These are phyloP conservation scores for Akabosia matsudoensis DNA, from an alignment of 1,140 invertebrate species.

Conservation along the genomic window DNA sequence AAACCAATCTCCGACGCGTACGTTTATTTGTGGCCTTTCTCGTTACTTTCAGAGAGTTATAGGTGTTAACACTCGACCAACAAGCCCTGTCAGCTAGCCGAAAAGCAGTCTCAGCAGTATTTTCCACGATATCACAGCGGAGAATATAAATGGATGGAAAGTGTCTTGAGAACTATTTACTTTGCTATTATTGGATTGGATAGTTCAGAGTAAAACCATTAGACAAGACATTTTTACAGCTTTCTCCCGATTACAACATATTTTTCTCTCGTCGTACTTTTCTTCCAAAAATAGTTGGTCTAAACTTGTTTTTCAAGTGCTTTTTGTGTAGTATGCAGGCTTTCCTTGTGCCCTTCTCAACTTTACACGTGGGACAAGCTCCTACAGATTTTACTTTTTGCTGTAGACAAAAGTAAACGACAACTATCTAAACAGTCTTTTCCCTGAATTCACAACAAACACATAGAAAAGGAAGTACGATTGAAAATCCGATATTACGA, in stretches of 20 bases:
- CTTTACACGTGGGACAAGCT: neutral
- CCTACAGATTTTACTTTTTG: constrained; percentile 1
- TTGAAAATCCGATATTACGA: neutral
- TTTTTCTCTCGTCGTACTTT: neutral
- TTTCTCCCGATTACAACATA: neutral
- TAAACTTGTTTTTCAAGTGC: neutral
- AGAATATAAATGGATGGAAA: neutral
- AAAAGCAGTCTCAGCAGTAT: neutral
- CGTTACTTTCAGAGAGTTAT: neutral
- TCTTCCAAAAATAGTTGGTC: neutral
- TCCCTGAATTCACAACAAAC: neutral
- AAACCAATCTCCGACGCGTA: neutral
- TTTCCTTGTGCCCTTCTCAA: neutral
- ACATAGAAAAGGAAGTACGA: neutral
- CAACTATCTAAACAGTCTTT: neutral
- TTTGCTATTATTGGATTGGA: constrained; percentile 10
- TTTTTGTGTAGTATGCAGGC: neutral
- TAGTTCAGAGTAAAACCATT: constrained; percentile 4
- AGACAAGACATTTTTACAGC: constrained; percentile 1
- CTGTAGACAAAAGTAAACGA: neutral
- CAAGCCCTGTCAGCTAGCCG: too few species aligned
- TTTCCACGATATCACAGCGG: too few species aligned
- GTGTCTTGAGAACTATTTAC: neutral
- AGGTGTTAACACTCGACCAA: neutral
- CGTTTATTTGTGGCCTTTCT: neutral